These are phyloP conservation scores for Tipula lateralis DNA, from an alignment of 2,888 invertebrate genomes.

Conservation along the genomic window DNA sequence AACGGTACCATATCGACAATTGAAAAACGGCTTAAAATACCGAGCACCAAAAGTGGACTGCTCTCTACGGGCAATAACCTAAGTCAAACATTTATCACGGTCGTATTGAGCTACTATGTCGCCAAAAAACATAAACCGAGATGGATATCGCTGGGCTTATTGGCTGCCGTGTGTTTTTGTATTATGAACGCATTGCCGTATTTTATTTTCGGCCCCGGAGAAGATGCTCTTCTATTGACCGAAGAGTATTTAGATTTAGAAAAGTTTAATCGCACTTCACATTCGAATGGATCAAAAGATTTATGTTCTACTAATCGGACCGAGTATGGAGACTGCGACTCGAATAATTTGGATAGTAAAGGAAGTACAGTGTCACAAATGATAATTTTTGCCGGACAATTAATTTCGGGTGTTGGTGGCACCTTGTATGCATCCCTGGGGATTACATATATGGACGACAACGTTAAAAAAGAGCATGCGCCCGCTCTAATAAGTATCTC, in stretches of 20 bases:
- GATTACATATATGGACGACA: constrained; percentile 65
- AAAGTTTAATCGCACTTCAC: neutral
- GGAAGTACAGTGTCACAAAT: constrained; percentile 59
- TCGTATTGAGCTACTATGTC: constrained; percentile 52
- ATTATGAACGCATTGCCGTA: constrained; percentile 63
- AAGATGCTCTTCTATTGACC: constrained; percentile 59
- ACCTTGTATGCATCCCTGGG: constrained; percentile 62
- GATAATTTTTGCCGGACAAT: constrained; percentile 62
- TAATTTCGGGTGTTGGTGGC: constrained; percentile 65
- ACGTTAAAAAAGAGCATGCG: constrained; percentile 60
- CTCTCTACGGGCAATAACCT: constrained; percentile 56
- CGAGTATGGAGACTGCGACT: neutral
- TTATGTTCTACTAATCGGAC: neutral
- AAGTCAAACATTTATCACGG: constrained; percentile 52
- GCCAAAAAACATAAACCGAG: constrained; percentile 54
- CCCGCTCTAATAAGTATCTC: constrained; percentile 54
- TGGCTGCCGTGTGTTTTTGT: constrained; percentile 56
- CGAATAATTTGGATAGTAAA: constrained; percentile 39
- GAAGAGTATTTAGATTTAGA: constrained; percentile 52
- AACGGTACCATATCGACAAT: constrained; percentile 54
- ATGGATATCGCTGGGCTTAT: constrained; percentile 52
- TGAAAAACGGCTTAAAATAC: constrained; percentile 54
- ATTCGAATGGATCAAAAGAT: constrained; percentile 36
- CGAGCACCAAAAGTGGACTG: constrained; percentile 53
- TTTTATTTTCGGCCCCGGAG: constrained; percentile 63